Conservation (phyloP, 2,113 vertebrate species). For the Bos javanicus region DNA sequence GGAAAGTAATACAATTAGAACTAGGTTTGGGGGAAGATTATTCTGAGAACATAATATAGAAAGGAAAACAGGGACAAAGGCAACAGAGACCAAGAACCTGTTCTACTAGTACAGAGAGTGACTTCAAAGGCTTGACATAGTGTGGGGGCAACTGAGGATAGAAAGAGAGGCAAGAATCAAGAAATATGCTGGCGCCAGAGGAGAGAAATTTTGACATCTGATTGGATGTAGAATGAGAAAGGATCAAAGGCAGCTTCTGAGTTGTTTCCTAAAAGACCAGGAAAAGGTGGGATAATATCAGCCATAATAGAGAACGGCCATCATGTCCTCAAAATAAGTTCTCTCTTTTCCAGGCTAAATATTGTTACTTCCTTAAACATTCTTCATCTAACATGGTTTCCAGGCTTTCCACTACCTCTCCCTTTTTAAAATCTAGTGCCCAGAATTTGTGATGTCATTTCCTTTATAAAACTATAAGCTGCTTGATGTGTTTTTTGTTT, state of each 20-base stretch:
- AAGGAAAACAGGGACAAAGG: background rate
- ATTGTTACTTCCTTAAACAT: slow-evolving; percentile 24
- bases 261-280: background rate
- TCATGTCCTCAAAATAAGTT: slow-evolving; percentile 17
- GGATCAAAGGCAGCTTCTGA: background rate
- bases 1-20: background rate
- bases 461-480: slow-evolving; percentile 29
- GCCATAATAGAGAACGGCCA: background rate
- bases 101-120: background rate
- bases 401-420: background rate
- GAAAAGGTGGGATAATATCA: slow-evolving; percentile 3
- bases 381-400: slow-evolving; percentile 23
- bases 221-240: background rate
- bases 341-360: background rate
- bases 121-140: background rate
- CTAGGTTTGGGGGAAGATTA: slow-evolving; percentile 14
- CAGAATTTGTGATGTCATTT: slow-evolving; percentile 17
- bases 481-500: slow-evolving; percentile 34
- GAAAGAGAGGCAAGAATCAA: slow-evolving; percentile 18
- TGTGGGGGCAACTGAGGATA: background rate
- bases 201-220: background rate
- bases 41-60: background rate
- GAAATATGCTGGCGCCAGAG: background rate
- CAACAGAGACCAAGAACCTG: background rate
- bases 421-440: slow-evolving; percentile 23